Percentiles rank a stretch among this genome's conserved stretches.
Evolutionary conservation across 2,113 vertebrate species (phyloP).

Genomic region (Dicrurus megarhynchus): DNA sequence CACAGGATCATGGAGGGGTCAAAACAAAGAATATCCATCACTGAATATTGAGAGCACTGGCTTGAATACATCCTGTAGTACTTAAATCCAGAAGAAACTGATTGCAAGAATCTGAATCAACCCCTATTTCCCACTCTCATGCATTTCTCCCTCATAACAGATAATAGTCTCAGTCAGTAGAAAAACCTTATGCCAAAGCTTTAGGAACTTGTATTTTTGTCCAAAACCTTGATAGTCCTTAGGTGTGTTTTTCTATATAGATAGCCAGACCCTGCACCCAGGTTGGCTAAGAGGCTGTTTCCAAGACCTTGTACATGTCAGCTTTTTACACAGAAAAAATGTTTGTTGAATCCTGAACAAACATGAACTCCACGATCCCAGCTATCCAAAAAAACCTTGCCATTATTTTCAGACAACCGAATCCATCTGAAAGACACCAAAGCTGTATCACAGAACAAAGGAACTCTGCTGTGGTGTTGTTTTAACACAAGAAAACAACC

Average conservation of each 20-base stretch:
- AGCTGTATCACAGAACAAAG: not conserved
- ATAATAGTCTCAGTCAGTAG: not conserved
- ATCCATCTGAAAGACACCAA: not conserved
- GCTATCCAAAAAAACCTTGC: not conserved
- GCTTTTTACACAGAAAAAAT: not conserved
- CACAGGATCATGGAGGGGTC: not conserved
- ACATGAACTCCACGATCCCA: not conserved
- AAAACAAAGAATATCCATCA: not conserved
- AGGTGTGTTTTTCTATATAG: not conserved
- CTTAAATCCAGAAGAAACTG: not conserved
- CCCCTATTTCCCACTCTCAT: not conserved
- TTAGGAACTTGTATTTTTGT: not conserved
- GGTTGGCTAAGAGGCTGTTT: not conserved
- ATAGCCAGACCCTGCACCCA: not conserved
- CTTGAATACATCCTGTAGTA: not conserved
- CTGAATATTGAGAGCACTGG: not conserved
- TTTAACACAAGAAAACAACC: not conserved
- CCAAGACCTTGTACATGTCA: not conserved
- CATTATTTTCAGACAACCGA: not conserved
- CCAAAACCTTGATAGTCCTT: not conserved
- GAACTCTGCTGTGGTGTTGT: not conserved
- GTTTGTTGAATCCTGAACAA: not conserved
- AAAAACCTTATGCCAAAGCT: not conserved
- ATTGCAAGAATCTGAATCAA: not conserved
- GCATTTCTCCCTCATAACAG: not conserved